phyloP scores from a whole-genome alignment of 2,888 invertebrate genomes.

The Drosophila diplacantha region DNA sequence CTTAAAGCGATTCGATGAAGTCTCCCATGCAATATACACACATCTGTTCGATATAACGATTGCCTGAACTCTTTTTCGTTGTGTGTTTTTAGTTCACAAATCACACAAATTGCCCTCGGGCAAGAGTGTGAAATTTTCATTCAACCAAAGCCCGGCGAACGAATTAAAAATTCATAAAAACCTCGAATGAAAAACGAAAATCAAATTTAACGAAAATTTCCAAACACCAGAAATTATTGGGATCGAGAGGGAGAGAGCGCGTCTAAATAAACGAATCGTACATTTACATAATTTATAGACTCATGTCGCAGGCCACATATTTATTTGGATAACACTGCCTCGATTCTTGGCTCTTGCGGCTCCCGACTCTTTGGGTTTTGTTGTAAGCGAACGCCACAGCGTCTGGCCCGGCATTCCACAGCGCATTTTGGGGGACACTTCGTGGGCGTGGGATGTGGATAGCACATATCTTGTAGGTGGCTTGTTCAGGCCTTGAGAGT shows the following conservation, averaged over 20 bases:
- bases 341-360: slow-evolving; percentile 18
- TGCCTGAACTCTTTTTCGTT: slow-evolving; percentile 10
- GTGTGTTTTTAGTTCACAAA: slow-evolving; percentile 35
- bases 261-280: slow-evolving; percentile 43
- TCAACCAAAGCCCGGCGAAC: slow-evolving; percentile 35
- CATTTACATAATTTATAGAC: slow-evolving; percentile 68
- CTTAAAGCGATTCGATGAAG: slow-evolving; percentile 11
- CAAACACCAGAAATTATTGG: slow-evolving; percentile 13
- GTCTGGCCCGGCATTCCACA: slow-evolving; percentile 55
- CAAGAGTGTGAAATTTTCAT: slow-evolving; percentile 46
- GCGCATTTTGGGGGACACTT: slow-evolving; percentile 34
- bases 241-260: neutral
- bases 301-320: slow-evolving; percentile 49
- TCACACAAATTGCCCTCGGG: slow-evolving; percentile 42
- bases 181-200: slow-evolving; percentile 37
- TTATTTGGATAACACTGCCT: slow-evolving; percentile 59
- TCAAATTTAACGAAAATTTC: slow-evolving; percentile 40
- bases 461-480: slow-evolving; percentile 27
- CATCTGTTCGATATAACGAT: neutral
- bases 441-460: slow-evolving; percentile 34
- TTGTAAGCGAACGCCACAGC: slow-evolving; percentile 52
- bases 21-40: neutral
- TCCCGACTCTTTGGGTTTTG: slow-evolving; percentile 9
- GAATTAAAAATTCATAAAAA: slow-evolving; percentile 71
- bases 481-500: slow-evolving; percentile 33